phyloP scores from a whole-genome alignment of 1,140 invertebrate genomes.

The Arion vulgaris region DNA sequence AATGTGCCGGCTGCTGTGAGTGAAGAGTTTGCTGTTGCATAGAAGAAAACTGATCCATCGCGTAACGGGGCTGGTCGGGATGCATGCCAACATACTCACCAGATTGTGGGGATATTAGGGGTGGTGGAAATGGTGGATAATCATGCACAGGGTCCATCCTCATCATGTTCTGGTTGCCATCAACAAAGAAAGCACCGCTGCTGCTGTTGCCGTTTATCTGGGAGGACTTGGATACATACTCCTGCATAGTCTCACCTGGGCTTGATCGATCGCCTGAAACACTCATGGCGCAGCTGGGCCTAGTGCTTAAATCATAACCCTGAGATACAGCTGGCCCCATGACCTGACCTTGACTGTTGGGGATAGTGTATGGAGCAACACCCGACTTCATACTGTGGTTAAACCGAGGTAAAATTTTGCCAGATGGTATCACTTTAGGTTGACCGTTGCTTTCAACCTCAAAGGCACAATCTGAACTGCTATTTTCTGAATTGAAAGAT shows the following conservation, averaged over 20 bases:
- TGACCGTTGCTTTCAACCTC: slow-evolving; percentile 21
- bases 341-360: slow-evolving; percentile 45
- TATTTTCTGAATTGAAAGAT: background rate
- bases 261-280: background rate
- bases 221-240: slow-evolving; percentile 7
- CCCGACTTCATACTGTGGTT: slow-evolving; percentile 44
- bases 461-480: slow-evolving; percentile 3
- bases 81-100: slow-evolving; percentile 1
- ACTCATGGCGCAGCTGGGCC: slow-evolving; percentile 43
- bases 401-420: slow-evolving; percentile 2
- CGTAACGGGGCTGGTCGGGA: background rate
- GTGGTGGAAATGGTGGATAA: slow-evolving; percentile 12
- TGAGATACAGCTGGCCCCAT: background rate
- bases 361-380: slow-evolving; percentile 67
- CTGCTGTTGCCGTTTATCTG: slow-evolving; percentile 6
- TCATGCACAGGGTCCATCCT: slow-evolving; percentile 48
- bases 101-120: background rate
- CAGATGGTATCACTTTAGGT: slow-evolving; percentile 4
- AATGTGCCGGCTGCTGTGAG: slow-evolving; percentile 18
- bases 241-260: slow-evolving; percentile 40
- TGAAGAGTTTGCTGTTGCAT: slow-evolving; percentile 21
- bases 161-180: slow-evolving; percentile 65
- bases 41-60: slow-evolving; percentile 11
- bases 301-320: slow-evolving; percentile 42
- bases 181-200: slow-evolving; percentile 54